Evolutionary conservation across 2,797 vertebrate species (phyloP).

Genomic region (Pitangus sulphuratus): DNA sequence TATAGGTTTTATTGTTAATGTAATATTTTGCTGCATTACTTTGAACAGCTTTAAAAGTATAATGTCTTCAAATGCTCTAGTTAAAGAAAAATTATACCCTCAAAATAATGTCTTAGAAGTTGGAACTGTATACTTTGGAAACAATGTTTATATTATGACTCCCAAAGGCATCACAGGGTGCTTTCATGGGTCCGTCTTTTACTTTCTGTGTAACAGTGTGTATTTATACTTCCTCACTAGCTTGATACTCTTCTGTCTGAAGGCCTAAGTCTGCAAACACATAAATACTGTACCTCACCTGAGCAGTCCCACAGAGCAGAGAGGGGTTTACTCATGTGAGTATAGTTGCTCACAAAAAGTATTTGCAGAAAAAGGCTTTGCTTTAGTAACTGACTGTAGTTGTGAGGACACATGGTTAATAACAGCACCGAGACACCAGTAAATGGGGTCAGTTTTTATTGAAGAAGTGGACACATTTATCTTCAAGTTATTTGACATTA

Average conservation of each 20-base stretch:
- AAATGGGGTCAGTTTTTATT: background rate
- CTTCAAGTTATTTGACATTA: constrained; percentile 66
- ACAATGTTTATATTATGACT: background rate
- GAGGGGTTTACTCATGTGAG: background rate
- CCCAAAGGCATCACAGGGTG: background rate
- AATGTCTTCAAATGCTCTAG: constrained; percentile 11
- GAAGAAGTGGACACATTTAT: constrained; percentile 44
- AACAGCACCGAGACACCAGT: constrained; percentile 17
- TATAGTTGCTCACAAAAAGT: background rate
- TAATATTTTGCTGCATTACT: constrained; percentile 30
- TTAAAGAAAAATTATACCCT: background rate
- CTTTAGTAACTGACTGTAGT: background rate
- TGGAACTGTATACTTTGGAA: constrained; percentile 10
- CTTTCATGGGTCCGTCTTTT: background rate
- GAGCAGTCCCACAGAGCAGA: background rate
- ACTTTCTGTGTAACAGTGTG: background rate
- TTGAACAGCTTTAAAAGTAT: constrained; percentile 38
- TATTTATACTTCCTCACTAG: constrained; percentile 21
- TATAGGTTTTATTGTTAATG: background rate
- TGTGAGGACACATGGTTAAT: constrained; percentile 48
- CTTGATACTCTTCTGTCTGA: background rate
- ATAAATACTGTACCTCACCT: background rate
- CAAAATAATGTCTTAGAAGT: constrained; percentile 20
- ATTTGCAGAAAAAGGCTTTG: constrained; percentile 36
- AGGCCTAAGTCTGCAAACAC: background rate